Evolutionary conservation across 2,888 invertebrate genomes (phyloP), one percentile per base, ranked within the genome.

Genomic region (Tanypteryx hageni): DNA sequence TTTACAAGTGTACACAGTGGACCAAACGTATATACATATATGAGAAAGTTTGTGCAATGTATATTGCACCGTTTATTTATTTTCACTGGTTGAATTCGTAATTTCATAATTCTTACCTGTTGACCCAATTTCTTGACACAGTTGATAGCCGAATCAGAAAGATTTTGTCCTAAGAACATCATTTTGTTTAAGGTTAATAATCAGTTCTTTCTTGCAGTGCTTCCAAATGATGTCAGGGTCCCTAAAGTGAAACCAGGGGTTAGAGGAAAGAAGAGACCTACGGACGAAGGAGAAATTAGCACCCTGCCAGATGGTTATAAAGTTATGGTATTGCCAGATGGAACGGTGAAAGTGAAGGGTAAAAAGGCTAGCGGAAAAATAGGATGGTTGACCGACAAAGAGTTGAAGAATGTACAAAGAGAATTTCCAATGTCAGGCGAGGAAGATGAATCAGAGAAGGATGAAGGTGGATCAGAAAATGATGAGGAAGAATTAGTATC

Each of bases 251-350:
- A 18, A 5, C 64, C 8, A 13, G 44, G 44, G 13, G 18, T 9
- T 9, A 9, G 18, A 14, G 44, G 44, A 13, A 89, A 56, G 64
- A 64, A 3, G 16, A 59, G 61, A 44, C 44, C 64, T n/a, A 11
- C 1, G 7, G 89, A 89, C 10, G 44, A 18, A n/a, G 89, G n/a
- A 11, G 89, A 89, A 64, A 64, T 89, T 4, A 68, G 44, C 3
- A 89, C 89, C 16, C 64, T 89, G 18, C 89, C 89, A 11, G 89
- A 89, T 89, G 89, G 89, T 5, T 89, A 68, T n/a, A 64, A 89
- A 44, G 89, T 89, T 2, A 89, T 44, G 64, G 89, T 89, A n/a
- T 18, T 44, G 18, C 89, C 89, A 13, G 64, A 64, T 89, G 89
- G 89, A 44, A 44, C 31, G 18, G 89, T 89, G 0, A 89, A 13